These are phyloP conservation scores for Notarius quadriscutis DNA, from an alignment of 2,113 vertebrate species.

Conservation along the genomic window DNA sequence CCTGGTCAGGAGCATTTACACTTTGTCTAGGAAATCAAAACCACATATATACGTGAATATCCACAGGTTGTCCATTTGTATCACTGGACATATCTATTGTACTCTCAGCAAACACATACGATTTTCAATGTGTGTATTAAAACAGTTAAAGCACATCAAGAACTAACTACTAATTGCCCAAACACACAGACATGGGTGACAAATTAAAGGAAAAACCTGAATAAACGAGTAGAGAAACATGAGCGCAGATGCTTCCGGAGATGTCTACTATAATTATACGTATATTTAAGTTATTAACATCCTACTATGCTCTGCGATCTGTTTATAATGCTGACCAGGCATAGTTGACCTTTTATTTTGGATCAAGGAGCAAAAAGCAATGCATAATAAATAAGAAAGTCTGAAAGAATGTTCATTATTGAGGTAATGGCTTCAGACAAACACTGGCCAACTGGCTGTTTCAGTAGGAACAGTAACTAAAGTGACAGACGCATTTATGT, in stretches of 20 bases:
- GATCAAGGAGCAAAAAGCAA: neutral
- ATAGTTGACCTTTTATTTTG: neutral
- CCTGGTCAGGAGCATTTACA: constrained; percentile 11
- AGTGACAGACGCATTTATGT: neutral
- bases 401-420: neutral
- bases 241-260: neutral
- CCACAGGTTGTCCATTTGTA: neutral
- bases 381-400: too few species aligned
- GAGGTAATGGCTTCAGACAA: neutral
- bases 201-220: neutral
- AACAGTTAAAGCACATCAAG: neutral
- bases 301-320: neutral
- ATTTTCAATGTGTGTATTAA: neutral
- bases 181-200: neutral
- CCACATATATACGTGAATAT: neutral
- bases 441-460: neutral
- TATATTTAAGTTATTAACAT: neutral
- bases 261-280: neutral
- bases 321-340: neutral
- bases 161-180: neutral
- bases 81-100: neutral
- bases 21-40: constrained; percentile 23
- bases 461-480: neutral
- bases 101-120: neutral
- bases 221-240: neutral